Percentiles rank a stretch among this genome's conserved stretches.
Conservation (phyloP, 2,888 invertebrate species). For the Brachypalpus laphriformis region DNA sequence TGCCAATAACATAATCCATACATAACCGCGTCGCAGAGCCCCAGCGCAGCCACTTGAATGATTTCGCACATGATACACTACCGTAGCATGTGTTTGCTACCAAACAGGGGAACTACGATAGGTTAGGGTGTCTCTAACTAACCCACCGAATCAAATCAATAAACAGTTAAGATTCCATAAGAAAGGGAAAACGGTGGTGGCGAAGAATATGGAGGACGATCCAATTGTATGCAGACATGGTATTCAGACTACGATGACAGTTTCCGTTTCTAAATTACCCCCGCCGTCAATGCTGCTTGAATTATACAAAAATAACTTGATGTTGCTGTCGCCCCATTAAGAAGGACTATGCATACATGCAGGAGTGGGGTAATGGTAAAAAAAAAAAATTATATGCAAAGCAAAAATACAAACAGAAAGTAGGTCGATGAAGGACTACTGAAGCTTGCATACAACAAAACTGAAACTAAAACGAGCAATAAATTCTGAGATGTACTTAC, state of each 20-base stretch:
- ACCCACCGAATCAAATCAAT: slow-evolving; percentile 56
- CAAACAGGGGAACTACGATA: slow-evolving; percentile 3
- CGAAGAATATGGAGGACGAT: slow-evolving; percentile 19
- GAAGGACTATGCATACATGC: slow-evolving; percentile 41
- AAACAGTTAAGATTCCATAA: slow-evolving; percentile 59
- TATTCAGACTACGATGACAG: slow-evolving; percentile 18
- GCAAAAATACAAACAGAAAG: background rate
- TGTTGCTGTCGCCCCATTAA: slow-evolving; percentile 13
- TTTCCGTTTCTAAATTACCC: background rate
- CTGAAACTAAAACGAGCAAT: background rate
- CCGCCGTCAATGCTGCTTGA: background rate
- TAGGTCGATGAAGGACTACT: slow-evolving; percentile 16
- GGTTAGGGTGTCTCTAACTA: background rate
- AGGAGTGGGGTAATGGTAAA: slow-evolving; percentile 40
- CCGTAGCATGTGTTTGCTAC: background rate
- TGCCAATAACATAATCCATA: slow-evolving; percentile 7
- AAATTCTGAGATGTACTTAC: background rate
- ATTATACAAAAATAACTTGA: slow-evolving; percentile 3
- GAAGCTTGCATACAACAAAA: background rate
- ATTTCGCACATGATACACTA: slow-evolving; percentile 7
- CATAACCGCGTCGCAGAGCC: background rate
- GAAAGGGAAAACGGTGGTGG: slow-evolving; percentile 9
- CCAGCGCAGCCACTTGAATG: slow-evolving; percentile 29
- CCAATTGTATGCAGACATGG: slow-evolving; percentile 56
- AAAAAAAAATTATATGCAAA: slow-evolving; percentile 23